Percentiles rank a stretch among this genome's conserved stretches.
Evolutionary conservation across 2,888 invertebrate genomes (phyloP).

Genomic region (Lasioglossum zephyrum): DNA sequence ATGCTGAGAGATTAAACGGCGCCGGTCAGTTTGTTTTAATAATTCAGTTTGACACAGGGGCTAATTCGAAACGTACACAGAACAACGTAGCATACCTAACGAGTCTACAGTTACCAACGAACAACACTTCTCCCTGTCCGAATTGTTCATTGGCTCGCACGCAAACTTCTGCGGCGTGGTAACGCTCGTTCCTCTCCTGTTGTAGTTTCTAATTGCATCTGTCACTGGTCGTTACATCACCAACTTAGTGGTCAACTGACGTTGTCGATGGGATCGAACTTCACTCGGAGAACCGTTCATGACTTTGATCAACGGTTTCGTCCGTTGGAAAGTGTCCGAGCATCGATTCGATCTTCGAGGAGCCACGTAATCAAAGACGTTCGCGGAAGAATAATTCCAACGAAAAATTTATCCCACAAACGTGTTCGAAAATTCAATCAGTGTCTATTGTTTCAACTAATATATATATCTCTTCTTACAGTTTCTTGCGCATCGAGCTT

Average conservation of each 20-base stretch:
- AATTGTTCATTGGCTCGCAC: slow-evolving; percentile 3
- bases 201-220: slow-evolving; percentile 6
- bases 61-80: not conserved
- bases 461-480: too few relatives aligned
- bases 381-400: not conserved
- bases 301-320: not conserved
- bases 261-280: not conserved
- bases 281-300: not conserved
- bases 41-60: not conserved
- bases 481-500: too few relatives aligned
- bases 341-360: not conserved
- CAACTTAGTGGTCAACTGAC: not conserved
- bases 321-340: not conserved
- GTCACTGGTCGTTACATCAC: slow-evolving; percentile 5
- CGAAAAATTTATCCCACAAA: too few relatives aligned
- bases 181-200: not conserved
- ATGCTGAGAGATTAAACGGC: not conserved
- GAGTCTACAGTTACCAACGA: not conserved
- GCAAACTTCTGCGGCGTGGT: not conserved
- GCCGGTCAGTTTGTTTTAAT: not conserved
- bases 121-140: not conserved
- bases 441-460: too few relatives aligned
- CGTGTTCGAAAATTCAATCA: too few relatives aligned
- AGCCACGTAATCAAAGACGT: not conserved
- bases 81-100: not conserved